Percentiles rank a stretch among this genome's conserved stretches.
Conservation (phyloP, 1,140 invertebrate species). For the Mercenaria mercenaria region DNA sequence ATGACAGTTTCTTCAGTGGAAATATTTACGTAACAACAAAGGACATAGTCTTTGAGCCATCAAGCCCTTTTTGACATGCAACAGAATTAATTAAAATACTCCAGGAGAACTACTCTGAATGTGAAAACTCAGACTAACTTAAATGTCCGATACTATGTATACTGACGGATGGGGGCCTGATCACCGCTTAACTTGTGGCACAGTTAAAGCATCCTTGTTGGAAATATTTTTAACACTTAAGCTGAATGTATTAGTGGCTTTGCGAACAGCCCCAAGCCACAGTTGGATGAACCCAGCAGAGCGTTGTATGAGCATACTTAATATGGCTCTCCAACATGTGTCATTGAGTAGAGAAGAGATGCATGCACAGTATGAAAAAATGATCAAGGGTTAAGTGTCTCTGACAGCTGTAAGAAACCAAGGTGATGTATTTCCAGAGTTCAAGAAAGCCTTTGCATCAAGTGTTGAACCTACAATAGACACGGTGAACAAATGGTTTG, state of each 20-base stretch:
- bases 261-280: no score
- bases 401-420: no score
- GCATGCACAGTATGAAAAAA: no score
- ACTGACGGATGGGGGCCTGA: conserved; percentile 62
- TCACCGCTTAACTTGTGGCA: conserved; percentile 34
- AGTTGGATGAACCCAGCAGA: no score
- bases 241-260: background rate
- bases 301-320: no score
- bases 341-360: no score
- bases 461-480: background rate
- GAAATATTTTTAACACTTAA: background rate
- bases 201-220: conserved; percentile 33
- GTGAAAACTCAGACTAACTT: no score
- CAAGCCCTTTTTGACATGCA: conserved; percentile 54
- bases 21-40: conserved; percentile 51
- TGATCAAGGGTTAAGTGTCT: no score
- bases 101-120: no score
- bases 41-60: conserved; percentile 62
- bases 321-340: no score
- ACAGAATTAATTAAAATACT: no score
- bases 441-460: background rate
- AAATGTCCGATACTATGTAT: background rate
- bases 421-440: background rate
- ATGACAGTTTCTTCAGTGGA: conserved; percentile 62
- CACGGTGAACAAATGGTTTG: background rate